Evolutionary conservation across 1,140 invertebrate genomes (phyloP), one percentile per base, ranked within the genome.

Genomic region (Drosophila dunni): DNA sequence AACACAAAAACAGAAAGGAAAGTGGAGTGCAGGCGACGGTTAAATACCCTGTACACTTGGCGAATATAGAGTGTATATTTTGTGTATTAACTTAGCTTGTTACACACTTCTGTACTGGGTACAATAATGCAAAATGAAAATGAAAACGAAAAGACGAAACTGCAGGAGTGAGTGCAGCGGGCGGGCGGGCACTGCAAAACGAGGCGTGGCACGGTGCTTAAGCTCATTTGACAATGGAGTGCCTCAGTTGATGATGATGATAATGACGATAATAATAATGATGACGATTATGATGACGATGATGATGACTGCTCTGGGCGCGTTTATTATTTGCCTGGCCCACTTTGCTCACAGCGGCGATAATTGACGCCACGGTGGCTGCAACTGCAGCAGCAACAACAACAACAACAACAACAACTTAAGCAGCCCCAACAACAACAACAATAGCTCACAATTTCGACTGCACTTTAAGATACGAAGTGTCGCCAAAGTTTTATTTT

Each of bases 331-430:
- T 86, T 86, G 80, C 83, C 72, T 86, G 83, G 83, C 83, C 83
- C 83, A 86, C 79, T 86, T 86, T 86, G 69, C 73, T 76, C 71
- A 76, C 75, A 65, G 71, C 79, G 68, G 76, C 83, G 82, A 86
- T 86, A 86, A 86, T 86, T 88, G 82, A 88, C 79, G 82, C 82
- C 82, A 88, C 82, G 83, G 82, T 88, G 82, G 82, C 82, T 86
- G 82, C 82, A 82, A 82, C 83, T 73, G 78, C 66, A 64, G 48
- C 76, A 63, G 34, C 46, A 36, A n/a, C 54, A 42, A 7, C 60
- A 36, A 9, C 66, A 34, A 15, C 63, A 57, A 24, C 61, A 45
- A 11, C 67, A 53, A 7, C n/a, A n/a, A n/a, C n/a, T n/a, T n/a
- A n/a, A n/a, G n/a, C n/a, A n/a, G n/a, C n/a, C n/a, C n/a, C n/a